Percentiles rank a stretch among this genome's conserved stretches.
These are phyloP conservation scores for Vicugna pacos DNA, from an alignment of 2,113 vertebrate species.

Conservation along the genomic window DNA sequence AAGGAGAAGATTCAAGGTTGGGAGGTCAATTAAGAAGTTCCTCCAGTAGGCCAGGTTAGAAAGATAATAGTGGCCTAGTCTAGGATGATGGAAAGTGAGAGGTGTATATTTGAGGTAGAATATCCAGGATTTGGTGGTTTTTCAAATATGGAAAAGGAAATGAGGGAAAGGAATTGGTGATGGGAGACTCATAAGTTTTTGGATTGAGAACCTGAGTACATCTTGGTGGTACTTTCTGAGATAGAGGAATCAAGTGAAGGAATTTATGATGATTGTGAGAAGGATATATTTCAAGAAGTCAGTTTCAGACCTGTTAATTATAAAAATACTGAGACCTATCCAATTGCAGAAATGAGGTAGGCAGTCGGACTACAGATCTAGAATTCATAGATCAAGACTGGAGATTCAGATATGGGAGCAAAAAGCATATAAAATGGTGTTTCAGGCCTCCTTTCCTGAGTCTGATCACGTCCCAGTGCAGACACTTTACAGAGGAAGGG, in stretches of 20 bases:
- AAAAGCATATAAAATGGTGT: neutral
- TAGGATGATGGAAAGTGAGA: neutral
- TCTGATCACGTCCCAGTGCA: neutral
- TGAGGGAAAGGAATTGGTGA: neutral
- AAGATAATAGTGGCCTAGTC: neutral
- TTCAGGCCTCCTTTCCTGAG: neutral
- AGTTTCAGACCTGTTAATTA: neutral
- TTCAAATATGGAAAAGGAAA: neutral
- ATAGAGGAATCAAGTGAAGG: neutral
- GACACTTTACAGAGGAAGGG: conserved; percentile 57
- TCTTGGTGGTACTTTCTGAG: conserved; percentile 30
- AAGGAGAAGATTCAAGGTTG: neutral
- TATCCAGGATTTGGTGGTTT: neutral
- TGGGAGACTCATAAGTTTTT: neutral
- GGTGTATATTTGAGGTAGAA: neutral
- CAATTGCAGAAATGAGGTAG: neutral
- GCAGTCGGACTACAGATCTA: neutral
- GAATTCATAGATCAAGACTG: neutral
- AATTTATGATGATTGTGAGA: conserved; percentile 28
- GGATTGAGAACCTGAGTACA: neutral
- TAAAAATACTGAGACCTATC: neutral
- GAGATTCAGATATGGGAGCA: neutral
- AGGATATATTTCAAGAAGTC: neutral
- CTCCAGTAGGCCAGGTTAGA: neutral
- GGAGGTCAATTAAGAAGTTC: neutral